These are phyloP conservation scores for Chelon auratus DNA, from an alignment of 2,797 vertebrate species.

Conservation along the genomic window DNA sequence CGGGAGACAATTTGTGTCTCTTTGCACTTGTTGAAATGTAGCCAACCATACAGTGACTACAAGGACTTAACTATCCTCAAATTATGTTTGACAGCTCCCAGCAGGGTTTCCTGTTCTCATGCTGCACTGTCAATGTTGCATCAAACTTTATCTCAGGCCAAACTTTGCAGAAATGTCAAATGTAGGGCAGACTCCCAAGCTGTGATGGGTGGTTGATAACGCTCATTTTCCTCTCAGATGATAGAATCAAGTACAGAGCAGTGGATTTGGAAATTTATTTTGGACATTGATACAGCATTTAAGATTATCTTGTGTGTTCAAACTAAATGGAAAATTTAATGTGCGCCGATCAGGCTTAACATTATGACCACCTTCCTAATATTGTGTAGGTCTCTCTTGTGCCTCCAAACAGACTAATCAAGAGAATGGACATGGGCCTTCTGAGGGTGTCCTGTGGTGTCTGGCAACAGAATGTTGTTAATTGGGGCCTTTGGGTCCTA, in stretches of 20 bases:
- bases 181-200: not conserved
- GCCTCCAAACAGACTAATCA: too few relatives aligned
- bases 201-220: not conserved
- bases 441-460: too few relatives aligned
- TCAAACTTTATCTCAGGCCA: not conserved
- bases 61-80: not conserved
- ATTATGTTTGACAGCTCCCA: not conserved
- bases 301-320: not conserved
- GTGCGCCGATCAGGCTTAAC: not conserved
- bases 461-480: too few relatives aligned
- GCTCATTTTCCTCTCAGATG: not conserved
- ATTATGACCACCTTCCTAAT: too few relatives aligned
- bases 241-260: not conserved
- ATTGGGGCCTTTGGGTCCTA: too few relatives aligned
- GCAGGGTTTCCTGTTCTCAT: too few relatives aligned
- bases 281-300: not conserved
- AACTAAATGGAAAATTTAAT: not conserved
- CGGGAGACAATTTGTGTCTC: not conserved
- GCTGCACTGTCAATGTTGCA: not conserved
- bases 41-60: too few relatives aligned
- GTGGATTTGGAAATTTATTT: not conserved
- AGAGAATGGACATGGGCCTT: too few relatives aligned
- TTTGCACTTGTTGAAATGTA: not conserved
- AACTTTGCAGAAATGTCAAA: not conserved
- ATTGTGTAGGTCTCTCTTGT: too few relatives aligned